phyloP scores from a whole-genome alignment of 2,797 vertebrate species.

The Syngnathus rostellatus region DNA sequence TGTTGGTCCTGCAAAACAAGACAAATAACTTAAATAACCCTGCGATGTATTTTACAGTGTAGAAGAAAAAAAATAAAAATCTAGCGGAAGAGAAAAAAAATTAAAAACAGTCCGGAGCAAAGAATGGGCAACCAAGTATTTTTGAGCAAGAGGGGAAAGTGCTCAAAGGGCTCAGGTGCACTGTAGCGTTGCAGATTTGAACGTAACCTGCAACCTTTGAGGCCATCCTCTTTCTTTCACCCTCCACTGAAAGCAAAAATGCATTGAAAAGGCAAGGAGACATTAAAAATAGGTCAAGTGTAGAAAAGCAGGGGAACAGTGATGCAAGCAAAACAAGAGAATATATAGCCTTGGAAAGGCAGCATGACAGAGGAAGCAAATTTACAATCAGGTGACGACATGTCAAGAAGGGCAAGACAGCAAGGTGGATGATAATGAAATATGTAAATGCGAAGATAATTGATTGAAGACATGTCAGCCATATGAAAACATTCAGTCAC shows the following conservation, averaged over 20 bases:
- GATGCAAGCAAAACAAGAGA: neutral
- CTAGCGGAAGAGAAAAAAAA: neutral
- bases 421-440: slow-evolving; percentile 36
- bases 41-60: too few relatives aligned
- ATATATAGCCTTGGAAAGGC: slow-evolving; percentile 15
- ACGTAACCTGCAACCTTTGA: slow-evolving; percentile 25
- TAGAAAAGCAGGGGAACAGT: slow-evolving; percentile 19
- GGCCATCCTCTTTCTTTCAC: slow-evolving; percentile 33
- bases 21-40: neutral
- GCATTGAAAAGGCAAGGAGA: slow-evolving; percentile 27
- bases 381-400: neutral
- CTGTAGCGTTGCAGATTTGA: slow-evolving; percentile 30
- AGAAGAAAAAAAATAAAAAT: neutral
- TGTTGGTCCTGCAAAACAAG: neutral
- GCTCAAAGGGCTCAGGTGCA: slow-evolving; percentile 29
- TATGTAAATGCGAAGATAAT: slow-evolving; percentile 20
- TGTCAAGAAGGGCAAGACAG: slow-evolving; percentile 5
- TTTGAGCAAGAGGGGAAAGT: neutral
- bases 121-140: slow-evolving; percentile 14
- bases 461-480: slow-evolving; percentile 39
- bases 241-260: slow-evolving; percentile 44
- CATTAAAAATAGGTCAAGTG: slow-evolving; percentile 50
- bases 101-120: neutral
- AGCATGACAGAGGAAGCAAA: neutral
- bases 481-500: slow-evolving; percentile 24